A percentile compares a stretch with the other conserved stretches of the same genome.
Conservation (phyloP, 2,797 vertebrate genomes). For the Myripristis murdjan region DNA sequence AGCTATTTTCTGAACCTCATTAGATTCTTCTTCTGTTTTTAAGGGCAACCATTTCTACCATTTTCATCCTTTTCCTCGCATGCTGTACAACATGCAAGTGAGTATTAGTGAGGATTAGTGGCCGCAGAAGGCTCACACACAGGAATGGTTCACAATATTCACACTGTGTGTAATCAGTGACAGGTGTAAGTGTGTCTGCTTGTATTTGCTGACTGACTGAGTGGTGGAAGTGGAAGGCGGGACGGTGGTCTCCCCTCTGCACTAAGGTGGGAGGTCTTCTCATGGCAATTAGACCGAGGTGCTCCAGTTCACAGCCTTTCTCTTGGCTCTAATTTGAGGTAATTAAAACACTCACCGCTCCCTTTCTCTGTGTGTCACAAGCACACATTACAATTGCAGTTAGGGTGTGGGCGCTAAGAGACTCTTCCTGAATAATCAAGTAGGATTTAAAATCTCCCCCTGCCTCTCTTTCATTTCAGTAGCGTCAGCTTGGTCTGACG, state of each 20-base stretch:
- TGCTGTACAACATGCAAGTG: too few relatives aligned
- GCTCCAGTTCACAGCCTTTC: conserved; percentile 63
- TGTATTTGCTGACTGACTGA: conserved; percentile 9
- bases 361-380: conserved; percentile 14
- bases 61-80: neutral
- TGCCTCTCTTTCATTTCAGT: conserved; percentile 7
- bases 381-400: conserved; percentile 30
- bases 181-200: neutral
- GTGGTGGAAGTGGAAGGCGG: conserved; percentile 7
- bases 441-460: conserved; percentile 23
- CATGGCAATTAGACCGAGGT: conserved; percentile 60
- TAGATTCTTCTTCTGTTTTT: conserved; percentile 14
- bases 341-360: conserved; percentile 63
- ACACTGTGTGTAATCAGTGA: neutral
- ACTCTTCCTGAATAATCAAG: conserved; percentile 43
- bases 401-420: conserved; percentile 27
- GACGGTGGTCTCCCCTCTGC: conserved; percentile 21
- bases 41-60: neutral
- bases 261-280: conserved; percentile 38
- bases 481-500: neutral
- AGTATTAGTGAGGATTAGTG: neutral
- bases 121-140: neutral
- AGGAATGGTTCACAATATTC: neutral
- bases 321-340: conserved; percentile 70
- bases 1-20: conserved; percentile 31